A percentile compares a stretch with the other conserved stretches of the same genome.
phyloP scores from a whole-genome alignment of 2,797 vertebrate genomes.

The Poecile montanus region DNA sequence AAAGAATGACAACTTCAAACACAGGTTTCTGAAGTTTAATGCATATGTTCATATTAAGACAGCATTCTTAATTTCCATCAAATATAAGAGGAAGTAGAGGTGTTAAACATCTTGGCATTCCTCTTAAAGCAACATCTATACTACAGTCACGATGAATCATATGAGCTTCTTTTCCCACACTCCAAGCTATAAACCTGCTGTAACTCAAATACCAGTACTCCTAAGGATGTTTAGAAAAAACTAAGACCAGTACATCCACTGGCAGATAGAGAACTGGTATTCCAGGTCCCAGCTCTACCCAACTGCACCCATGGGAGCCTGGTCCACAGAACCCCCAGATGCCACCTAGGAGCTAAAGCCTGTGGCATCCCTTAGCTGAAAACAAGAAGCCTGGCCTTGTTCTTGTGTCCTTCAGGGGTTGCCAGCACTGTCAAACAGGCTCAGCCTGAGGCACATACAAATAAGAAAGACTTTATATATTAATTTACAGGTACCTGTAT shows the following conservation, averaged over 20 bases:
- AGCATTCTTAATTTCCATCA: not conserved
- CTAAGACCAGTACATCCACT: not conserved
- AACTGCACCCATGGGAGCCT: rapidly evolving
- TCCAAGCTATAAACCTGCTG: not conserved
- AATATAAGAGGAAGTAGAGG: not conserved
- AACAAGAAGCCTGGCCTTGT: not conserved
- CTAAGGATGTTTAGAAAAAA: not conserved
- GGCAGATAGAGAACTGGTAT: not conserved
- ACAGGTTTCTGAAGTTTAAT: not conserved
- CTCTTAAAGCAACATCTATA: not conserved
- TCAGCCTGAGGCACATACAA: not conserved
- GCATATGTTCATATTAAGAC: not conserved
- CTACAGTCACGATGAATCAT: not conserved
- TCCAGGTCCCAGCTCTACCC: not conserved
- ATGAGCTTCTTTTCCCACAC: not conserved
- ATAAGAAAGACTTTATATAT: not conserved
- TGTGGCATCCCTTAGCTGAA: not conserved
- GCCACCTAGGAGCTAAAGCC: not conserved
- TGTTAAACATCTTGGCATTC: not conserved
- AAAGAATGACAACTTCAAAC: not conserved
- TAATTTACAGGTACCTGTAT: not conserved
- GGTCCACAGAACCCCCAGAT: not conserved
- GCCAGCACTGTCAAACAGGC: not conserved
- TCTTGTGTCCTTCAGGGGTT: not conserved
- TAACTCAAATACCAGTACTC: not conserved